Conservation (phyloP, 2,797 vertebrate genomes). For the Catostomus latipinnis region DNA sequence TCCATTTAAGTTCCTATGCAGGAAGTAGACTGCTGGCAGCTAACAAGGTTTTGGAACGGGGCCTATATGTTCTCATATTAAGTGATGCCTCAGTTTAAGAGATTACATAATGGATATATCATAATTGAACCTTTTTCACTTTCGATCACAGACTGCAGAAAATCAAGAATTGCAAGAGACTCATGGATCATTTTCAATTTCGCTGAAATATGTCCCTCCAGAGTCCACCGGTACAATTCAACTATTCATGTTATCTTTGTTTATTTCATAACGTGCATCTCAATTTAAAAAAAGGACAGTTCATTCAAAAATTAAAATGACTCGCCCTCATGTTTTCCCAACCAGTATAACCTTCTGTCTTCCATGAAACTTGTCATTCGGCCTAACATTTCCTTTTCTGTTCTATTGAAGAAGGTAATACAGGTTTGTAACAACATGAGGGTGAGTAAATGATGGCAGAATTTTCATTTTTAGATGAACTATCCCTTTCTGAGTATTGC, state of each 20-base stretch:
- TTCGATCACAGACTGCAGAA: constrained; percentile 31
- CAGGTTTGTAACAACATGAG: no score
- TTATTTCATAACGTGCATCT: not conserved
- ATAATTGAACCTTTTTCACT: not conserved
- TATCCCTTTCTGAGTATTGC: not conserved
- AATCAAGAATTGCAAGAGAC: constrained; percentile 52
- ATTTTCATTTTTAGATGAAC: no score
- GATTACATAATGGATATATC: not conserved
- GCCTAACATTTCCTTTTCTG: no score
- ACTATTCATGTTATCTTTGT: not conserved
- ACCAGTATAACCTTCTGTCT: no score
- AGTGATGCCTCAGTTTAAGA: not conserved
- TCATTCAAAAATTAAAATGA: no score
- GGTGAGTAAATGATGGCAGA: no score
- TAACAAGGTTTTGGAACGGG: no score
- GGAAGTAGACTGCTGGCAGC: not conserved
- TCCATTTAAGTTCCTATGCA: no score
- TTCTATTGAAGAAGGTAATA: no score
- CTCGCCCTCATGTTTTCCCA: no score
- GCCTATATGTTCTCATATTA: not conserved
- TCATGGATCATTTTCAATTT: constrained; percentile 54
- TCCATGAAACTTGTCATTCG: no score
- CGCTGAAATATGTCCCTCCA: constrained; percentile 62
- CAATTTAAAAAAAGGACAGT: no score
- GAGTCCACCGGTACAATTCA: constrained; percentile 52